Base-by-base conservation (phyloP, 1,140 invertebrate genomes). In the Andricus grossulariae region DNA sequence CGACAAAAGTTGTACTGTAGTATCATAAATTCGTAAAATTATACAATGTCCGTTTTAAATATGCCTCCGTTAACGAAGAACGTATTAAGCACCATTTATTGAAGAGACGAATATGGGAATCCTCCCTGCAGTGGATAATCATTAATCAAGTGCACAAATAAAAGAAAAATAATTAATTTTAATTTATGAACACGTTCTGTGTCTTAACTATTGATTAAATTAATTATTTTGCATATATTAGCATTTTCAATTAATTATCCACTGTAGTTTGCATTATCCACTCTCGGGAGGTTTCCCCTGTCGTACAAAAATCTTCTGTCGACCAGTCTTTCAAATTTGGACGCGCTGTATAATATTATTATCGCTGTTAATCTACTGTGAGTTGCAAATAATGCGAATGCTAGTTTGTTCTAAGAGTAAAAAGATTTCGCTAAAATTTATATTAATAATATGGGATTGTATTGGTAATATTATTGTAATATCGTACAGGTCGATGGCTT, bases 311-410 rank as follows among this genome's bases (percentile, higher is more conserved):
- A 66, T 66, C 32, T 66, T 66, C 32, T 32, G 16, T 39, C 60
- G 60, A 66, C 32, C 60, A 66, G 60, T 66, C 60, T 66, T 66
- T 39, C 32, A 66, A 66, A 39, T 66, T 66, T 66, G 60, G 60
- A 66, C 60, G 60, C 25, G 60, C 60, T 66, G 12, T 66, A 32
- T 39, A 39, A 32, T 66, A 66, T 39, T 39, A 66, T 66, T 39
- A 32, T 66, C 39, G 60, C 39, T 39, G 39, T 55, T 55, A 11
- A 21, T 55, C 18, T 55, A 19, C 18, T 39, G 13, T 8, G 39
- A 10, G 15, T 39, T 66, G 32, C 60, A 15, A 66, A 66, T 32
- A 39, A 66, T 39, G 11, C 32, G 21, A 66, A 32, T 66, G 25
- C 25, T 66, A 39, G 5, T 66, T 66, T 13, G 15, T 66, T 25